These are phyloP conservation scores for Linurgus olivaceus DNA, from an alignment of 2,797 vertebrate species.

Conservation along the genomic window DNA sequence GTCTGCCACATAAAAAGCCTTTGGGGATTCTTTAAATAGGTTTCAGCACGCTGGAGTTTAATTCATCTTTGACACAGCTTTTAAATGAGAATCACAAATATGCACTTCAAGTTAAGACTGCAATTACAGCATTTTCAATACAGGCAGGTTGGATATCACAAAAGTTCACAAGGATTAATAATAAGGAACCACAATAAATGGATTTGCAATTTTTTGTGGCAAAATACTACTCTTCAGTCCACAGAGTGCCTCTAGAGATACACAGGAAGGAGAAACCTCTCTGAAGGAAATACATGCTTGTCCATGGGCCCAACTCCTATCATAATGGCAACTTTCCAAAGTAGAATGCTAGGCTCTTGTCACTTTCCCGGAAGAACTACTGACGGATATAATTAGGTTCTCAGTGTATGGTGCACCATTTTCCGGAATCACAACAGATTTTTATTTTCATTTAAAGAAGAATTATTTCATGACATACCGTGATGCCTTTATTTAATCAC, in stretches of 20 bases:
- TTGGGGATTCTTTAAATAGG: neutral
- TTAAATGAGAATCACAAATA: neutral
- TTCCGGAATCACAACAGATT: neutral
- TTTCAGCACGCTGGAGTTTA: neutral
- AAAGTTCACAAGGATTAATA: neutral
- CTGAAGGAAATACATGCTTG: neutral
- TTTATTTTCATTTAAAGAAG: neutral
- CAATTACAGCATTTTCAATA: neutral
- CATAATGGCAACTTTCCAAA: neutral
- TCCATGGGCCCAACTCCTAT: neutral
- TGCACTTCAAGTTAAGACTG: neutral
- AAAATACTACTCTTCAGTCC: neutral
- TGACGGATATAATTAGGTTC: neutral
- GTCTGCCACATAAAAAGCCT: neutral
- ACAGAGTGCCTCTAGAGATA: fast-evolving
- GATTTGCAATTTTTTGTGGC: neutral
- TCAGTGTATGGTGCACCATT: neutral
- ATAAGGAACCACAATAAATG: neutral
- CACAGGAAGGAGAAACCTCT: neutral
- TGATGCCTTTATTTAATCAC: fast-evolving
- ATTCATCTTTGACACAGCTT: neutral
- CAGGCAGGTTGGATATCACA: neutral
- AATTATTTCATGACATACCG: neutral
- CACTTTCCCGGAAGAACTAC: neutral
- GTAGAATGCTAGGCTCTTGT: neutral